Conservation (phyloP, 2,797 vertebrate species). For the Novumbra hubbsi region DNA sequence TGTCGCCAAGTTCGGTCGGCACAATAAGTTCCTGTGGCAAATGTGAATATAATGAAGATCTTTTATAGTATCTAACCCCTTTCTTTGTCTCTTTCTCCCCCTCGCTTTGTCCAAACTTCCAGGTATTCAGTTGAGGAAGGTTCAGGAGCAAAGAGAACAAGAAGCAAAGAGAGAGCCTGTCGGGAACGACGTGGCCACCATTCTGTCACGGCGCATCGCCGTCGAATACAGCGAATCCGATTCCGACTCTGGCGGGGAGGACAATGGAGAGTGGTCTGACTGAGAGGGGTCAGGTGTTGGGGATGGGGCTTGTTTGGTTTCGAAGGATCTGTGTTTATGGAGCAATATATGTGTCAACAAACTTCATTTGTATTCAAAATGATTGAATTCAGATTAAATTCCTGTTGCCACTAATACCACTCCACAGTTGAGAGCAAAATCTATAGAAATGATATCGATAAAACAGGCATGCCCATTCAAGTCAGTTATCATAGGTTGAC, state of each 20-base stretch:
- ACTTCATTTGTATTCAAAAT: not conserved
- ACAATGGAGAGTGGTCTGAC: slow-evolving; percentile 81
- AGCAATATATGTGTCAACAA: too few species aligned
- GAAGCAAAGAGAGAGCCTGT: slow-evolving; percentile 83
- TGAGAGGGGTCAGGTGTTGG: slow-evolving; percentile 46
- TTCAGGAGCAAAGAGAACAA: slow-evolving; percentile 81
- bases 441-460: too few species aligned
- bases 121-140: slow-evolving; percentile 81
- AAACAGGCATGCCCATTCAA: too few species aligned
- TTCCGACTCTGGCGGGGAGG: slow-evolving; percentile 80
- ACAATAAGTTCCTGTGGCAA: too few species aligned
- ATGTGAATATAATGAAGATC: not conserved
- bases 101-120: not conserved
- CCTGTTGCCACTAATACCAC: not conserved
- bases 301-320: not conserved
- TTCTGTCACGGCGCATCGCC: slow-evolving; percentile 78
- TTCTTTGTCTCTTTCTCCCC: slow-evolving; percentile 3
- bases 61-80: not conserved
- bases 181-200: slow-evolving; percentile 80
- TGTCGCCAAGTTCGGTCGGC: too few species aligned
- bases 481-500: too few species aligned
- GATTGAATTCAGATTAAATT: not conserved
- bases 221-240: slow-evolving; percentile 85
- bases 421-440: too few species aligned
- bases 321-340: not conserved